A percentile compares a stretch with the other conserved stretches of the same genome.
These are phyloP conservation scores for Lophotis ruficrista DNA, from an alignment of 2,113 vertebrate species.

Conservation along the genomic window DNA sequence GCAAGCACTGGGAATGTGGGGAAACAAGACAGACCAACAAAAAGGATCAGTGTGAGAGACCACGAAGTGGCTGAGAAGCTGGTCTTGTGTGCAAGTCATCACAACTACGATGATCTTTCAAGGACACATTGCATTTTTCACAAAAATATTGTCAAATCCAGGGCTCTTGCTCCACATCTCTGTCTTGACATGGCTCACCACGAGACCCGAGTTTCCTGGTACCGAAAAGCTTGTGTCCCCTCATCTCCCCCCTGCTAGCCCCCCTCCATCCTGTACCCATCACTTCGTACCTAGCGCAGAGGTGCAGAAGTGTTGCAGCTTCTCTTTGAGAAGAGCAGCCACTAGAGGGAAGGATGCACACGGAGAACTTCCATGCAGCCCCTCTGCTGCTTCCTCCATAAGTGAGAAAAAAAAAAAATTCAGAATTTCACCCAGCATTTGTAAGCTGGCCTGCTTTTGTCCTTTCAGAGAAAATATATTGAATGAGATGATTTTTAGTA, in stretches of 20 bases:
- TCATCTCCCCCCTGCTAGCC: background rate
- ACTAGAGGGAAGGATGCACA: constrained; percentile 41
- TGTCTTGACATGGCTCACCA: background rate
- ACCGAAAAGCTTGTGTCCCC: background rate
- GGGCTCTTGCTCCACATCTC: background rate
- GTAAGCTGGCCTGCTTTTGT: background rate
- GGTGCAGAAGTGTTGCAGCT: background rate
- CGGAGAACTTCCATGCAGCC: background rate
- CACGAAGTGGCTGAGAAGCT: background rate
- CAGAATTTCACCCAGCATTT: background rate
- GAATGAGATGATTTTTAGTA: constrained; percentile 27
- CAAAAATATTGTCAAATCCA: background rate
- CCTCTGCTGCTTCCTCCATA: background rate
- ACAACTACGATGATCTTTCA: background rate
- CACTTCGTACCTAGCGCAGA: background rate
- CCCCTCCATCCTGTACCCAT: background rate
- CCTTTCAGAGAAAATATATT: background rate
- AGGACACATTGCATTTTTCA: background rate
- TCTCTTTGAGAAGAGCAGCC: background rate
- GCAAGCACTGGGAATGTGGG: background rate
- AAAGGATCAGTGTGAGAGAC: background rate
- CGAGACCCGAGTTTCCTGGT: background rate
- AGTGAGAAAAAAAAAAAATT: background rate
- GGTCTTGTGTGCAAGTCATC: background rate
- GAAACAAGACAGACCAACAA: background rate